These are phyloP conservation scores for Lithobates pipiens DNA, from an alignment of 2,797 vertebrate species.

Conservation along the genomic window DNA sequence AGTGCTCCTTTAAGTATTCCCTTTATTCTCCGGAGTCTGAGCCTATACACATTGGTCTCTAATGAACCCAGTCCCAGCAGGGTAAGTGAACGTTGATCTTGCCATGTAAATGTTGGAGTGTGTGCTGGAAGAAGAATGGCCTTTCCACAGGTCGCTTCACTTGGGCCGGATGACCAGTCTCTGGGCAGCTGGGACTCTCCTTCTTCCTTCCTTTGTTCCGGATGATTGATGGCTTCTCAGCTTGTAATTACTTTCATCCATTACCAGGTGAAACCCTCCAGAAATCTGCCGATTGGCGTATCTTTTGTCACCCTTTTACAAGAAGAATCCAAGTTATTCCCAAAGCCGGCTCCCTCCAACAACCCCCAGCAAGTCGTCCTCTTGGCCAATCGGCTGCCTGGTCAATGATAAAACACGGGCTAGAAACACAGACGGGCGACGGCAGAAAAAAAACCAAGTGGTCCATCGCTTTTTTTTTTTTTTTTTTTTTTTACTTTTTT, in stretches of 20 bases:
- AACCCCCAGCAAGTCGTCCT: neutral
- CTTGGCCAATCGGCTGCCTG: neutral
- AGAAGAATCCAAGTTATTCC: neutral
- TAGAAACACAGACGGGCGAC: too few relatives aligned
- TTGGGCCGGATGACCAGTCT: conserved; percentile 14
- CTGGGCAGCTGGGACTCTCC: conserved; percentile 31
- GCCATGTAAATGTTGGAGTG: neutral
- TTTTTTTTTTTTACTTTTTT: too few relatives aligned
- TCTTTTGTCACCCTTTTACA: conserved; percentile 2
- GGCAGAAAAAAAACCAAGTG: too few relatives aligned
- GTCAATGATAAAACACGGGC: neutral
- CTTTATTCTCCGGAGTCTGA: neutral
- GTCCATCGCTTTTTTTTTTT: too few relatives aligned
- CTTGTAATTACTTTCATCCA: conserved; percentile 46
- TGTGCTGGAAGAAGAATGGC: neutral
- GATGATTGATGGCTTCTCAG: conserved; percentile 50
- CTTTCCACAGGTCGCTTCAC: conserved; percentile 34
- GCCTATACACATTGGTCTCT: neutral
- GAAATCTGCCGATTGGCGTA: neutral
- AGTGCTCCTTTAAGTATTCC: too few relatives aligned
- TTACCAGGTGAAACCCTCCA: conserved; percentile 38
- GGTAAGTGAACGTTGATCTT: neutral
- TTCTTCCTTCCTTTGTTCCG: conserved; percentile 34
- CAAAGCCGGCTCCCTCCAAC: neutral
- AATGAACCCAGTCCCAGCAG: too few relatives aligned